These are phyloP conservation scores for Drosophila paramelanica DNA, from an alignment of 2,888 invertebrate species.

Conservation along the genomic window DNA sequence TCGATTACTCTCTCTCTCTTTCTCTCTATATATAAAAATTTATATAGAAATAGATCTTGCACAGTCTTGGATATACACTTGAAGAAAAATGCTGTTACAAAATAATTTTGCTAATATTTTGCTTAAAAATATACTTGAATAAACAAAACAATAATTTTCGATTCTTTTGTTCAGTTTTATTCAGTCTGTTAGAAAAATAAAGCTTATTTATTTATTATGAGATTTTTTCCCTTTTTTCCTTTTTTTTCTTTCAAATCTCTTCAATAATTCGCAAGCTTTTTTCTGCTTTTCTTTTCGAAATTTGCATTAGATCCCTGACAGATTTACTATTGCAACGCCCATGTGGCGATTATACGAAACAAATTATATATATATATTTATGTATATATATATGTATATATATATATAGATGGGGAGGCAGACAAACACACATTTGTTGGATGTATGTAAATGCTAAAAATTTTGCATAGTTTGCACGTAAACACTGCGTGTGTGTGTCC, in stretches of 20 bases:
- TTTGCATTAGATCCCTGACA: conserved; percentile 25
- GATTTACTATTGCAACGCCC: conserved; percentile 22
- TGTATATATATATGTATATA: neutral
- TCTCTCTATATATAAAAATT: neutral
- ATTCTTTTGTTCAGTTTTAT: neutral
- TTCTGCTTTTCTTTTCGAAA: conserved; percentile 11
- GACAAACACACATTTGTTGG: neutral
- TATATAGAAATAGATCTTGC: too few species aligned
- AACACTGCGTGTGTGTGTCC: conserved; percentile 18
- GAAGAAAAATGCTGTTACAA: too few species aligned
- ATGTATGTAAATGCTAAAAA: conserved; percentile 63
- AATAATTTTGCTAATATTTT: too few species aligned
- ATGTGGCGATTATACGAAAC: conserved; percentile 15
- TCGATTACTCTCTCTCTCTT: neutral
- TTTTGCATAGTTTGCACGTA: conserved; percentile 67
- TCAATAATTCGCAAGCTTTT: conserved; percentile 12
- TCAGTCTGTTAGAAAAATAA: neutral
- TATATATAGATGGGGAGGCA: neutral
- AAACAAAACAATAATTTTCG: too few species aligned
- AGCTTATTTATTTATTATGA: neutral
- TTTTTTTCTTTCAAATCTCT: neutral
- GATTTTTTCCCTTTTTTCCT: too few species aligned
- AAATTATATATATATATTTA: neutral
- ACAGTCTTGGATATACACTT: too few species aligned
- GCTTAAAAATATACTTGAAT: too few species aligned